Conservation (phyloP, 2,797 vertebrate species). For the Babyrousa celebensis region DNA sequence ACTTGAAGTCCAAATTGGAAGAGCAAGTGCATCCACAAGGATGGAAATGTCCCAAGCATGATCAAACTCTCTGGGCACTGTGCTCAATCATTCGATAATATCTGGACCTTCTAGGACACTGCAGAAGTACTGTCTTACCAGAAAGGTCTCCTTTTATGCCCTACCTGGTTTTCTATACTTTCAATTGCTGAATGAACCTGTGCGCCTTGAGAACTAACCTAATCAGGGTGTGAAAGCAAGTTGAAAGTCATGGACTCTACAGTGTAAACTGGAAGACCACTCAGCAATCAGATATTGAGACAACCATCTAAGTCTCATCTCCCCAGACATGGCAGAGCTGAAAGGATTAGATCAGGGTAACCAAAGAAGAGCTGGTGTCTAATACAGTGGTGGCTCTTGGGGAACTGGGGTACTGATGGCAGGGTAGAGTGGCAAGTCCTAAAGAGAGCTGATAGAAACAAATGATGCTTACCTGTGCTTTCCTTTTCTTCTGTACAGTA, state of each 20-base stretch:
- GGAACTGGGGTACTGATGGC: neutral
- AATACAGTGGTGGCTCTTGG: neutral
- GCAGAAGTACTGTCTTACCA: neutral
- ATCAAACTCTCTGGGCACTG: neutral
- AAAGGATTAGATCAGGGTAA: neutral
- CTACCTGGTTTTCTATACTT: neutral
- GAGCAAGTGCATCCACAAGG: neutral
- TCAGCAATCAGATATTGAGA: neutral
- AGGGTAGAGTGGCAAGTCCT: neutral
- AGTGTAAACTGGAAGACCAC: neutral
- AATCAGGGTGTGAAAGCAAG: neutral
- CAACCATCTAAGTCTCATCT: neutral
- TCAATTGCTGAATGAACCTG: neutral
- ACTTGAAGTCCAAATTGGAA: conserved; percentile 41
- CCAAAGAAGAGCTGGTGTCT: neutral
- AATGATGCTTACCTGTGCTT: conserved; percentile 94
- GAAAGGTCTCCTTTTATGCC: neutral
- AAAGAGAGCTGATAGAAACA: neutral
- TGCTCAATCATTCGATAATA: neutral
- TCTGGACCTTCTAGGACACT: neutral
- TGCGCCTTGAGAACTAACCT: neutral
- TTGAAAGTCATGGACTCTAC: neutral
- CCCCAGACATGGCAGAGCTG: neutral
- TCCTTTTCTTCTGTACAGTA: conserved; percentile 95
- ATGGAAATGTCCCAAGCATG: neutral